Conservation (phyloP, 1,140 invertebrate species). For the Bombus sylvicola region DNA sequence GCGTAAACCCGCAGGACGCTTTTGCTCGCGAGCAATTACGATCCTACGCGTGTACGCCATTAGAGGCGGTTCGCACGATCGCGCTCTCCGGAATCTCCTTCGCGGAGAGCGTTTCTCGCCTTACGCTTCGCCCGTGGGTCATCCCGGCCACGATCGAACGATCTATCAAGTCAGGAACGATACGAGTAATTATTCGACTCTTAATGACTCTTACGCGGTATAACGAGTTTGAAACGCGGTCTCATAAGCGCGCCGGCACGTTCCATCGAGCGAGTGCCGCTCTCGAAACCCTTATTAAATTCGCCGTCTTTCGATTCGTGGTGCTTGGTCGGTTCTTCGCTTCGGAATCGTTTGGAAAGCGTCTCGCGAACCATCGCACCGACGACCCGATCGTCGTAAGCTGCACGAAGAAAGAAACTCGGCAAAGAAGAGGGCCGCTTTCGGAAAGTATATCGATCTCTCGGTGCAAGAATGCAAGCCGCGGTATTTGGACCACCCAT, state of each 20-base stretch:
- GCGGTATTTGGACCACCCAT: conserved; percentile 81
- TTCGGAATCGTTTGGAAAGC: background rate
- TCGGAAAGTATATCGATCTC: conserved; percentile 28
- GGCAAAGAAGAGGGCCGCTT: background rate
- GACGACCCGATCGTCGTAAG: background rate
- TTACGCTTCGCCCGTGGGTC: conserved; percentile 57
- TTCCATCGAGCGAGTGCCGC: background rate
- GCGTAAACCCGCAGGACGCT: background rate
- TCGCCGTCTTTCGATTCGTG: background rate
- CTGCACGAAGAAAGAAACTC: background rate
- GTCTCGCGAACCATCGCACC: background rate
- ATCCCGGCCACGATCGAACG: conserved; percentile 70
- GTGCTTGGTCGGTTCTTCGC: background rate
- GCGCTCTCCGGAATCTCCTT: conserved; percentile 1
- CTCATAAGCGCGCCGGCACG: conserved; percentile 49
- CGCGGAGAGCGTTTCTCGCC: conserved; percentile 25
- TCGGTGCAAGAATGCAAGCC: conserved; percentile 42
- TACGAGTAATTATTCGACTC: conserved; percentile 73
- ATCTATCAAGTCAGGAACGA: conserved; percentile 70
- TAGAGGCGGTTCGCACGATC: conserved; percentile 52
- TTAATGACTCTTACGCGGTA: conserved; percentile 70
- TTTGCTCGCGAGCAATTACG: conserved; percentile 35
- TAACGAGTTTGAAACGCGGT: conserved; percentile 60
- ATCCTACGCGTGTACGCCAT: conserved; percentile 36
- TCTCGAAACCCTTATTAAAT: background rate